These are phyloP conservation scores for Percina caprodes DNA, from an alignment of 2,113 vertebrate genomes.

Conservation along the genomic window DNA sequence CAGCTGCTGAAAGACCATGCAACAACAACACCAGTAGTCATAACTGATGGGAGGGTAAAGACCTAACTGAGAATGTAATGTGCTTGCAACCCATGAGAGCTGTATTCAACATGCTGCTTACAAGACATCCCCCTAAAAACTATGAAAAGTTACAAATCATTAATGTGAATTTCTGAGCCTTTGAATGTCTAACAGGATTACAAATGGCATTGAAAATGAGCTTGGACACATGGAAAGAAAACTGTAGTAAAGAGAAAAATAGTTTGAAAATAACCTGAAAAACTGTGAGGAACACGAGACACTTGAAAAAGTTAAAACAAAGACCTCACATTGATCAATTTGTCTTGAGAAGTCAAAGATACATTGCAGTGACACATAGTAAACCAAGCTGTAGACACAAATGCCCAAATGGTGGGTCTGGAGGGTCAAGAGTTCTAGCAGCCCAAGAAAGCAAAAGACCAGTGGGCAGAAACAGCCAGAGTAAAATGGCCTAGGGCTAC, in stretches of 20 bases:
- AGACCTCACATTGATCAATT: conserved; percentile 1
- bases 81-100: conserved; percentile 21
- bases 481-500: conserved; percentile 56
- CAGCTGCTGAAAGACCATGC: conserved; percentile 53
- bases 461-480: conserved; percentile 33
- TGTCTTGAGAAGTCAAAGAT: conserved; percentile 11
- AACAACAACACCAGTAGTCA: conserved; percentile 57
- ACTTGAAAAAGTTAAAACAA: neutral
- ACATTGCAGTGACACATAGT: conserved; percentile 4
- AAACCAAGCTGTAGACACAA: neutral
- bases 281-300: neutral
- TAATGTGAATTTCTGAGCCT: neutral
- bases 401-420: neutral
- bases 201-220: neutral
- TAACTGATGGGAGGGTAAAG: conserved; percentile 41
- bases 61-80: conserved; percentile 50
- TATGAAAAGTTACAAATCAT: neutral
- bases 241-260: neutral
- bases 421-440: conserved; percentile 45
- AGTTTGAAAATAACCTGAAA: conserved; percentile 7
- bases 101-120: conserved; percentile 4
- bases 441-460: conserved; percentile 37
- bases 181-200: neutral
- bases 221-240: neutral
- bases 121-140: neutral